phyloP scores from a whole-genome alignment of 2,888 invertebrate species.

The Tholera decimalis region DNA sequence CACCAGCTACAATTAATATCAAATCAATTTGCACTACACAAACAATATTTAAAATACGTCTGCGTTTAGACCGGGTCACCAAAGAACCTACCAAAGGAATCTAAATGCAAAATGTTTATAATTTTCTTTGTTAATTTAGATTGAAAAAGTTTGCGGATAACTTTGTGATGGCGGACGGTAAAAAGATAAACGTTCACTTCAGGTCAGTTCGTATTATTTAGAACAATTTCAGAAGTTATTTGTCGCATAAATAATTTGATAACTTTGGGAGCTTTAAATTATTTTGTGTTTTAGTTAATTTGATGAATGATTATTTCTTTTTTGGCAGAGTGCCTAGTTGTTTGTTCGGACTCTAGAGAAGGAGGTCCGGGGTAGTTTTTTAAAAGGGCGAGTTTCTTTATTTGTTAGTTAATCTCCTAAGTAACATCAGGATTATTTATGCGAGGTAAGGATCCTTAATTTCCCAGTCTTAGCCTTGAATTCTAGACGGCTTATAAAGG shows the following conservation, averaged over 20 bases:
- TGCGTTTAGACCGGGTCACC: slow-evolving; percentile 9
- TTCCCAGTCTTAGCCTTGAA: too few relatives aligned
- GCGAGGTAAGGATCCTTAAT: too few relatives aligned
- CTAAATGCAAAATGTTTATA: slow-evolving; percentile 49
- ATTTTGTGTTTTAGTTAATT: slow-evolving; percentile 5
- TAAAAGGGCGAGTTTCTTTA: too few relatives aligned
- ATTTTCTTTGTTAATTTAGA: slow-evolving; percentile 59
- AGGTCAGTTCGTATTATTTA: slow-evolving; percentile 51
- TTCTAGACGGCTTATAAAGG: too few relatives aligned
- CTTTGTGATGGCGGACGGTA: slow-evolving; percentile 25
- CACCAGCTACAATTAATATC: not conserved
- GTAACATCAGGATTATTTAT: too few relatives aligned
- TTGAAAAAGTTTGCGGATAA: slow-evolving; percentile 55
- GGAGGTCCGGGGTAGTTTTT: too few relatives aligned
- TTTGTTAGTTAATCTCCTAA: too few relatives aligned
- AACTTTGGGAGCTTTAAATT: slow-evolving; percentile 12
- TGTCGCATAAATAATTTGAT: slow-evolving; percentile 42
- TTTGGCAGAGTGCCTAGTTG: too few relatives aligned
- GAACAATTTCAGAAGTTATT: slow-evolving; percentile 46
- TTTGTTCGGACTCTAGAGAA: too few relatives aligned
- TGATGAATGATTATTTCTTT: not conserved
- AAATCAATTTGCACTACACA: not conserved
- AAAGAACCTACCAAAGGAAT: slow-evolving; percentile 22
- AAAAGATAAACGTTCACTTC: slow-evolving; percentile 41
- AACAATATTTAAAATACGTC: not conserved